Conservation (phyloP, 2,888 invertebrate species). For the Lampropteryx suffumata region DNA sequence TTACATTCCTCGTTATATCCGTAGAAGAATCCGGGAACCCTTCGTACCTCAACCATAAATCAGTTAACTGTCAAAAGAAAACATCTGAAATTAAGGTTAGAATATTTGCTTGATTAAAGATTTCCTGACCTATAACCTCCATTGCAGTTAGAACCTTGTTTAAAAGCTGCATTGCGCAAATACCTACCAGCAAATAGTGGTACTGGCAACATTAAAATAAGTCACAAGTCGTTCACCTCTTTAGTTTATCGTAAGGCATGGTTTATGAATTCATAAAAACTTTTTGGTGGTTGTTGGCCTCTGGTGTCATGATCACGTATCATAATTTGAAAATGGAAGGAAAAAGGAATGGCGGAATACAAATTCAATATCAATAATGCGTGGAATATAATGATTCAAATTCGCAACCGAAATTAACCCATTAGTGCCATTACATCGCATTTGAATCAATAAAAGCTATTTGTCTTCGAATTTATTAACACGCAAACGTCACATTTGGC, state of each 20-base stretch:
- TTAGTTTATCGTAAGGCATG: not conserved
- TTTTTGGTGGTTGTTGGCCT: not conserved
- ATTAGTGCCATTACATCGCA: constrained; percentile 37
- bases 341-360: not conserved
- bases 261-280: constrained; percentile 10
- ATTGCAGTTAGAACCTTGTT: constrained; percentile 17
- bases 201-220: constrained; percentile 29
- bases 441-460: constrained; percentile 65
- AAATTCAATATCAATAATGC: constrained; percentile 22
- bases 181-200: constrained; percentile 26
- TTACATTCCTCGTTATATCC: not conserved
- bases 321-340: not conserved
- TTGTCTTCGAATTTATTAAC: constrained; percentile 56
- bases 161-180: constrained; percentile 58
- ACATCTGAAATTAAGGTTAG: constrained; percentile 8
- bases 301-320: not conserved
- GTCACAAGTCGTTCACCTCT: constrained; percentile 21
- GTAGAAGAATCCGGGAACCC: not conserved
- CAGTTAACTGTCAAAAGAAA: constrained; percentile 19
- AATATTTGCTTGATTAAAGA: constrained; percentile 11
- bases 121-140: constrained; percentile 19
- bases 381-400: constrained; percentile 42
- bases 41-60: constrained; percentile 2
- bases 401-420: constrained; percentile 57
- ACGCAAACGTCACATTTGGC: constrained; percentile 74